Evolutionary conservation across 1,140 invertebrate genomes (phyloP), one percentile per base, ranked within the genome.

Genomic region (Marisa cornuarietis): DNA sequence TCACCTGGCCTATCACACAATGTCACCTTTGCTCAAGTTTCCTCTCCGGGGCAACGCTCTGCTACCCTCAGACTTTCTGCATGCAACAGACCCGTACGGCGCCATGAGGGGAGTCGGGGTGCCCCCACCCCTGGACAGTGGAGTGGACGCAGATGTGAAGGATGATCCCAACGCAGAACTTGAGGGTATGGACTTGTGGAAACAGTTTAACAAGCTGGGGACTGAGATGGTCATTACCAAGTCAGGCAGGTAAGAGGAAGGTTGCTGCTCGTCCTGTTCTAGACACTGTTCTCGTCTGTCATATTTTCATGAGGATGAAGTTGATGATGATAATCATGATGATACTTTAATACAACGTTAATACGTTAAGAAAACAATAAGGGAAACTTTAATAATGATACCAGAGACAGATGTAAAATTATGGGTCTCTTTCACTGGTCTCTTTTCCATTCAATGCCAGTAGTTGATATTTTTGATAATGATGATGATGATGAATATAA

Each of bases 191-290:
- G 97, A 99, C 87, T 94, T 99, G 80, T 99, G 98, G 98, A 97
- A 98, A 92, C 97, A 98, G 92, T 99, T 99, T 91, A 97, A 99
- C 92, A 97, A 97, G 90, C 93, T 99, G 77, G 97, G 98, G 87
- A 99, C 98, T 75, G 98, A 99, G 83, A 99, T 99, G 98, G 98
- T 99, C 91, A 99, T 99, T 93, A 99, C 98, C 84, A 99, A 99
- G 92, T 98, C 97, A 91, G 98, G 98, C 92, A 95, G 98, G 97
- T 99, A 94, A 95, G 95, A 96, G 96, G 63, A n/a, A n/a, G n/a
- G n/a, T n/a, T n/a, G 98, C 98, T 92, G 97, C 98, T 85, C 4
- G 31, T 42, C 31, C 31, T 42, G 3, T 4, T 42, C 31, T 97
- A 96, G 51, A 94, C 99, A 76, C 97, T 98, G 91, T 95, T 96